phyloP scores from a whole-genome alignment of 2,888 invertebrate genomes.

The Temnothorax rugatulus region DNA sequence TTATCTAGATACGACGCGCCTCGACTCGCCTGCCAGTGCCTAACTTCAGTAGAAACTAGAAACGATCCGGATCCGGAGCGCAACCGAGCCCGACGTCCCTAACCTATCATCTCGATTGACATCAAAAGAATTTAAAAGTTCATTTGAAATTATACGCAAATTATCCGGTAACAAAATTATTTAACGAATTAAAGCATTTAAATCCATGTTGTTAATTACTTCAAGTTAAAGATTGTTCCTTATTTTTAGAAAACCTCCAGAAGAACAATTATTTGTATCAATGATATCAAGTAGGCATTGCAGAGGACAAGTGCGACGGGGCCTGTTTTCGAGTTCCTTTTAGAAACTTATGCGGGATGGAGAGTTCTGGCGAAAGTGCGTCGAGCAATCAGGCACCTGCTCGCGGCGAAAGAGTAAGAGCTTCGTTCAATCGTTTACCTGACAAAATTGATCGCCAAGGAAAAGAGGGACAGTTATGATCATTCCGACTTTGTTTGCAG shows the following conservation, averaged over 20 bases:
- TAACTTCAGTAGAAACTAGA: not conserved
- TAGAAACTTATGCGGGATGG: not conserved
- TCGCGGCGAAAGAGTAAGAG: constrained; percentile 61
- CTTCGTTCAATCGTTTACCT: not conserved
- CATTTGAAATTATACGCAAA: not conserved
- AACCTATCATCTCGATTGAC: not conserved
- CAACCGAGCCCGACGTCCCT: not conserved
- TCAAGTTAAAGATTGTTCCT: not conserved
- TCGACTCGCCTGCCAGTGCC: not conserved
- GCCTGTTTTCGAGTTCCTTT: not conserved
- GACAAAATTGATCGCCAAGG: not conserved
- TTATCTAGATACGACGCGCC: not conserved
- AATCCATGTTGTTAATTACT: not conserved
- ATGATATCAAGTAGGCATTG: not conserved
- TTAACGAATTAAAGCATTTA: not conserved
- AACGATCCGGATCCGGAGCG: not conserved
- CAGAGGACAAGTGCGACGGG: not conserved
- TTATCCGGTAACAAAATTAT: not conserved
- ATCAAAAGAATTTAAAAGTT: not conserved
- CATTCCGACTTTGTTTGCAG: constrained; percentile 43
- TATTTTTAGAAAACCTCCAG: not conserved
- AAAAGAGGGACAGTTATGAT: not conserved
- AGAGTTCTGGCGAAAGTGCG: not conserved
- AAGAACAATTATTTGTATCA: not conserved
- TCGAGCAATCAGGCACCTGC: not conserved